Base-by-base conservation (phyloP, 2,113 vertebrate species). In the Campylomormyrus tamandua region DNA sequence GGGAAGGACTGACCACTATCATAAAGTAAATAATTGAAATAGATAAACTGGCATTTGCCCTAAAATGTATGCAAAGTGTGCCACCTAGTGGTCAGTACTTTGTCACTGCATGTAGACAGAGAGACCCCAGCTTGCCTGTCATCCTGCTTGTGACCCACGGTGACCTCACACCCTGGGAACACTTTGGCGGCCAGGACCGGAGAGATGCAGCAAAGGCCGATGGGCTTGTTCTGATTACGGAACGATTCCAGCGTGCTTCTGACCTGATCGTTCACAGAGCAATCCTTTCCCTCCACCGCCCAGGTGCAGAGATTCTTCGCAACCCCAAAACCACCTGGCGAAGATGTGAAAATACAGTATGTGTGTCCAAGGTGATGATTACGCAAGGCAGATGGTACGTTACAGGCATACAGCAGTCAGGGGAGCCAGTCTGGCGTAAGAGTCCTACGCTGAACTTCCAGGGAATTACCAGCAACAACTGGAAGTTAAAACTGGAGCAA, bases 291-390 rank as follows among this genome's bases (percentile, higher is more conserved):
- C 92, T 96, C 91, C 85, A 96, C 95, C 0, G 97, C 97, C 97
- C 97, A 97, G 1, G 95, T 96, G 27, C 96, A 97, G 4, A 97
- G 92, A 91, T 96, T 97, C 93, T 96, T 97, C 2, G 96, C 95
- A 39, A 96, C 96, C 45, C 96, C 96, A 91, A 97, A 97, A 66
- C 96, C 96, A 91, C 96, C 97, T 96, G 2, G 1, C 2, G 21
- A 91, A 21, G 9, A 24, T 87, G 66, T 15, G 66, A 24, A 27
- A 84, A 84, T 48, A 48, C 3, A 83, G 62, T 11, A 11, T 3
- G 10, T 31, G n/a, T 70, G 3, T 31, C 62, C 62, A 31, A 31
- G 27, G 62, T 70, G 62, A 70, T 31, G n/a, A 70, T 11, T 70
- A 31, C 24, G 3, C n/a, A 27, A 66, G n/a, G 62, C 62, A 31